These are phyloP conservation scores for Empidonax traillii DNA, from an alignment of 2,113 vertebrate species.

Conservation along the genomic window DNA sequence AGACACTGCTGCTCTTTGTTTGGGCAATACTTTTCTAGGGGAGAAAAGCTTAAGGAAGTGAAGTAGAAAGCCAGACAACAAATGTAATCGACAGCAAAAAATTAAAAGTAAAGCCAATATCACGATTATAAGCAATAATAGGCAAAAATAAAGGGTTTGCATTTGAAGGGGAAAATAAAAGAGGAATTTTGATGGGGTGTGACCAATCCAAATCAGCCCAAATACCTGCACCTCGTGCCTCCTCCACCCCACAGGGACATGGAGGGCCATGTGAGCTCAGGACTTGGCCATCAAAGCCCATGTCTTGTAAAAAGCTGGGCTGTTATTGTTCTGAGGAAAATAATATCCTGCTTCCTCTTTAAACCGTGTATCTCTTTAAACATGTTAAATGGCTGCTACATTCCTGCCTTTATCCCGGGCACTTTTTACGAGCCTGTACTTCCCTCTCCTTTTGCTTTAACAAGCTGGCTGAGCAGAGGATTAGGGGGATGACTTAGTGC, in stretches of 20 bases:
- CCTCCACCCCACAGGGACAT: fast-evolving
- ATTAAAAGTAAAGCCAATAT: neutral
- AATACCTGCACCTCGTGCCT: neutral
- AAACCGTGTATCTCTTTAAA: neutral
- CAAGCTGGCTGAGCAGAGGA: constrained; percentile 3
- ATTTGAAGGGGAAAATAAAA: neutral
- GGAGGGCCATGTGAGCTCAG: neutral
- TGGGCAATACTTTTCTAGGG: neutral
- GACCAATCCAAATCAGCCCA: neutral
- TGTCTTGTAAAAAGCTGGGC: neutral
- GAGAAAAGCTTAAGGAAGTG: neutral
- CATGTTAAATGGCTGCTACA: neutral
- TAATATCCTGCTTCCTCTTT: neutral
- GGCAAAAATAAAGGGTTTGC: neutral
- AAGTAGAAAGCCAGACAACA: neutral
- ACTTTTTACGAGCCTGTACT: neutral
- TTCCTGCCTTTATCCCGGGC: neutral
- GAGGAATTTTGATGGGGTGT: neutral
- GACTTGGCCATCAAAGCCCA: neutral
- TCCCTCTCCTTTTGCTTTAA: constrained; percentile 2
- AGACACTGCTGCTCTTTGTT: neutral
- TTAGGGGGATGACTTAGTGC: neutral
- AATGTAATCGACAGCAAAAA: neutral
- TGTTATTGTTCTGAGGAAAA: neutral
- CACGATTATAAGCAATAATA: neutral